Base-by-base conservation (phyloP, 2,797 vertebrate species). In the Cheirogaleus major region DNA sequence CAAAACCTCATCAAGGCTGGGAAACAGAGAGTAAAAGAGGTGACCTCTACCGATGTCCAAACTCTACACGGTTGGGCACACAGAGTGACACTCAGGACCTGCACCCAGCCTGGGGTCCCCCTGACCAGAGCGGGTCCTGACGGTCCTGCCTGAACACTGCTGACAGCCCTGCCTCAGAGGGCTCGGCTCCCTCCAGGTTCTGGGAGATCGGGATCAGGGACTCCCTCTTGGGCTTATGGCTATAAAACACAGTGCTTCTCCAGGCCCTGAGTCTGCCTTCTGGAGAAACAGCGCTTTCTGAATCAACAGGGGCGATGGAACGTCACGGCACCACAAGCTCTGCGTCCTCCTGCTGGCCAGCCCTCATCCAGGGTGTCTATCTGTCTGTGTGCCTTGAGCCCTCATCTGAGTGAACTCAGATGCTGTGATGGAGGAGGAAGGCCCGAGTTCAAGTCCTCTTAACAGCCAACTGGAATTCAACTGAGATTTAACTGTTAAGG, bases 281-380 rank as follows among this genome's bases (percentile, higher is more conserved):
- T 50, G 32, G 48, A 65, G 48, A 48, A 65, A 7, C 1, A 18
- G 2, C 2, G 14, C 27, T 67, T 35, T 67, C 45, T 73, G 20
- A 73, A 9, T 32, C 35, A 69, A 75, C 22, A 43, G 17, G 8
- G 35, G 17, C 6, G 13, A 25, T 14, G 38, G 10, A 7, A 18
- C 4, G 25, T 27, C 14, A 12, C 0, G 4, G 63, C 11, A 11
- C 18, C 15, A n/a, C 8, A 5, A 18, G 25, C 23, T 32, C 41
- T n/a, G 1, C 18, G 17, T 45, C n/a, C 55, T 23, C 25, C 35
- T 38, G 32, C 20, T 20, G 23, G 35, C 43, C 70, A 92, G n/a
- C 75, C 38, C 35, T 7, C 25, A 8, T 13, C 38, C 50, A 59
- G 23, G 6, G 22, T 2, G 20, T 72, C 38, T 72, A n/a, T 35